phyloP scores from a whole-genome alignment of 2,888 invertebrate genomes.

The Eupsilia transversa region DNA sequence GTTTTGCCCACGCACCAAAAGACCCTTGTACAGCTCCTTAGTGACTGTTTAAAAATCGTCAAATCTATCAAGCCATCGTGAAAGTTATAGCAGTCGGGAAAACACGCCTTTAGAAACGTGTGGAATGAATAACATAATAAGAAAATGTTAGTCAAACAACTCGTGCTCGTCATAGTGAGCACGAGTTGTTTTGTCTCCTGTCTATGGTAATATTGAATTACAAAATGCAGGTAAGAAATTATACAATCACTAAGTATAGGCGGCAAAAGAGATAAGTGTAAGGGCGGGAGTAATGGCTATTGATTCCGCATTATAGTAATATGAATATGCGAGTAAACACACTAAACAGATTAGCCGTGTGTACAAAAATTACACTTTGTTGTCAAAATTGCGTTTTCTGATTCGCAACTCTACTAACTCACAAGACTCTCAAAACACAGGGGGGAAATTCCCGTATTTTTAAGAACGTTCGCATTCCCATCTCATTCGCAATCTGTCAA shows the following conservation, averaged over 20 bases:
- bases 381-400: background rate
- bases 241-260: background rate
- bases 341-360: conserved; percentile 4
- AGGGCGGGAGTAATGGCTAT: background rate
- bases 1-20: too few species aligned
- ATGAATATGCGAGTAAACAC: background rate
- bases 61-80: conserved; percentile 5
- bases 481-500: too few species aligned
- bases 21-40: too few species aligned
- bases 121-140: conserved; percentile 21
- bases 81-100: background rate
- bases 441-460: too few species aligned
- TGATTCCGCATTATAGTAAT: background rate
- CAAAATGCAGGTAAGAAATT: background rate
- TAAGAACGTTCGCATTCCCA: too few species aligned
- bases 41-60: background rate
- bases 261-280: background rate
- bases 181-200: too few species aligned
- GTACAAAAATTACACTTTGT: background rate
- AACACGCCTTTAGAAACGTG: conserved; percentile 5
- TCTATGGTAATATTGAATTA: conserved; percentile 5
- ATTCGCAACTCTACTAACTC: background rate
- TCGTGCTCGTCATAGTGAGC: conserved; percentile 29
- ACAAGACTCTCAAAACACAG: background rate
- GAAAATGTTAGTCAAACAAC: conserved; percentile 17